A percentile compares a stretch with the other conserved stretches of the same genome.
phyloP scores from a whole-genome alignment of 2,113 vertebrate species.

The Indicator indicator region DNA sequence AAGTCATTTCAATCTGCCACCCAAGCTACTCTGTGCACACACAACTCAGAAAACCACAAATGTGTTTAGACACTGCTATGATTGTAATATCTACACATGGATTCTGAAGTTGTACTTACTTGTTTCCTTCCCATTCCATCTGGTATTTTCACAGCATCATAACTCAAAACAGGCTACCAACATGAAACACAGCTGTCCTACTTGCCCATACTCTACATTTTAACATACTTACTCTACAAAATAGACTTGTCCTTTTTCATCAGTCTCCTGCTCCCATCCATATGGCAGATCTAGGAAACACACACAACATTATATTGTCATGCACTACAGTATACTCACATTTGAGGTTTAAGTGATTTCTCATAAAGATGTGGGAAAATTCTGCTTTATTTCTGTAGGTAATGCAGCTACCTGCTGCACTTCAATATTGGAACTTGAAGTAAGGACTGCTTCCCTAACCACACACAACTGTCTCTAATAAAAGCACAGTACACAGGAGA shows the following conservation, averaged over 20 bases:
- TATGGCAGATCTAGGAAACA: conserved; percentile 89
- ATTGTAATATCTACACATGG: not conserved
- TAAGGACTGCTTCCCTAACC: not conserved
- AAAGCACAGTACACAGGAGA: not conserved
- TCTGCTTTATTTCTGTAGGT: not conserved
- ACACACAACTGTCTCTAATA: not conserved
- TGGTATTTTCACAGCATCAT: not conserved
- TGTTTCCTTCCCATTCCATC: not conserved
- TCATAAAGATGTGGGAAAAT: not conserved
- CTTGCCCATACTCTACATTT: not conserved
- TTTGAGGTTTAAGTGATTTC: not conserved
- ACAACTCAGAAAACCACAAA: not conserved
- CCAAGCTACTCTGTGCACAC: not conserved
- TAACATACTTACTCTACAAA: conserved; percentile 93
- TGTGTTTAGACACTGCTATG: not conserved
- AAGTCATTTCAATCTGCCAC: not conserved
- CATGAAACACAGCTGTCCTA: not conserved
- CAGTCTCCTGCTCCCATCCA: conserved; percentile 96
- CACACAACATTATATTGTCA: not conserved
- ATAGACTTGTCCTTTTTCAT: conserved; percentile 91
- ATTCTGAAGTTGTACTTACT: not conserved
- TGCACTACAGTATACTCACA: not conserved
- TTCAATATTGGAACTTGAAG: not conserved
- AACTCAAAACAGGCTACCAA: not conserved
- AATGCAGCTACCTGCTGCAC: not conserved